Evolutionary conservation across 2,888 invertebrate species (phyloP).

Genomic region (Tetranychus piercei): DNA sequence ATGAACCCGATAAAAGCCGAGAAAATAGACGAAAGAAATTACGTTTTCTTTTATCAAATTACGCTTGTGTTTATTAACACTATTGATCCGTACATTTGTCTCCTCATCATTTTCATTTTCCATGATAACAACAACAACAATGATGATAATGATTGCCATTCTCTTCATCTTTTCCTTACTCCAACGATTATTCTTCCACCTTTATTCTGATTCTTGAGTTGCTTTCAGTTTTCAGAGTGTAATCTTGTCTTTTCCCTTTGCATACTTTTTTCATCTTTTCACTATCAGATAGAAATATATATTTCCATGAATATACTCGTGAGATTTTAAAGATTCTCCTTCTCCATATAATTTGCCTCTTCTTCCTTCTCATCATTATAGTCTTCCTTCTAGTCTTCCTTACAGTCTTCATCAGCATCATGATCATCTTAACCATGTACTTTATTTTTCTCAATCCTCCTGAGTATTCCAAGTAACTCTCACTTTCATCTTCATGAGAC

Average conservation of each 20-base stretch:
- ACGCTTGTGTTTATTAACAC: too few species aligned
- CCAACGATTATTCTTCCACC: background rate
- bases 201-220: background rate
- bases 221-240: background rate
- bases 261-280: background rate
- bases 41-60: too few species aligned
- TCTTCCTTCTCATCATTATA: background rate
- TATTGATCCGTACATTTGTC: too few species aligned
- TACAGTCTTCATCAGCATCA: background rate
- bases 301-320: background rate
- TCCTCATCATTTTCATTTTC: too few species aligned
- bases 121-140: too few species aligned
- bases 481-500: background rate
- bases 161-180: too few species aligned
- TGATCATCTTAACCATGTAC: too few species aligned
- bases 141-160: too few species aligned
- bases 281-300: background rate
- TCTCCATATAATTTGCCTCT: background rate
- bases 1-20: too few species aligned
- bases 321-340: background rate
- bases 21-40: too few species aligned
- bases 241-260: too few species aligned
- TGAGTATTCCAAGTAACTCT: background rate
- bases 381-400: slow-evolving; percentile 1
- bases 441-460: slow-evolving; percentile 7